phyloP scores from a whole-genome alignment of 1,140 invertebrate species.

The Aphelinus atriplicis region DNA sequence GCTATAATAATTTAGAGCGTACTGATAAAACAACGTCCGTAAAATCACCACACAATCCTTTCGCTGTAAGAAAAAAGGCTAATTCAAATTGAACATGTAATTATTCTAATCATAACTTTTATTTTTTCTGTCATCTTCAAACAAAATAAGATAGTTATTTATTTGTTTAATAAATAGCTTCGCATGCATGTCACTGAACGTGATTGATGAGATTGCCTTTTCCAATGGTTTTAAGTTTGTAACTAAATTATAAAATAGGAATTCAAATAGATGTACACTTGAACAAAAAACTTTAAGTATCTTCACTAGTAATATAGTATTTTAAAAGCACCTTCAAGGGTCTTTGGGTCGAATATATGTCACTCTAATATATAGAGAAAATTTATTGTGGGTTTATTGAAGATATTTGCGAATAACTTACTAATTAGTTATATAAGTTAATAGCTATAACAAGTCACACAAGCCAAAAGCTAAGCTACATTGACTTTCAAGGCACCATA shows the following conservation, averaged over 20 bases:
- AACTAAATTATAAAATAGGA: too few species aligned
- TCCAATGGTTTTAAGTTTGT: too few species aligned
- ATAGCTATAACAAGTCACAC: too few species aligned
- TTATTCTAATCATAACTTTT: background rate
- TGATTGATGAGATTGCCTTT: too few species aligned
- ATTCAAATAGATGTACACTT: background rate
- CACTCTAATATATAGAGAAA: background rate
- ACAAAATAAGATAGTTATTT: background rate
- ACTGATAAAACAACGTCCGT: constrained; percentile 7
- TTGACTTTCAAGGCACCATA: too few species aligned
- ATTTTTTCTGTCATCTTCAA: background rate
- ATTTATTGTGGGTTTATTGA: background rate
- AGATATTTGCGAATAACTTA: too few species aligned
- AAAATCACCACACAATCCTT: constrained; percentile 3
- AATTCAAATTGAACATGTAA: background rate
- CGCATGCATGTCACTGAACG: too few species aligned
- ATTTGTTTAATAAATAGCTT: too few species aligned
- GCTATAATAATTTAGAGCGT: constrained; percentile 1
- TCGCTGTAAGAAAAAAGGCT: background rate
- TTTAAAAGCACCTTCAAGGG: background rate
- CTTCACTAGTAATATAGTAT: background rate
- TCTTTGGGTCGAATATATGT: too few species aligned
- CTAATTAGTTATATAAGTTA: too few species aligned
- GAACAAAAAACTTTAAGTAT: background rate
- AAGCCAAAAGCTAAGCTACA: too few species aligned